Percentiles rank a stretch among this genome's conserved stretches.
Evolutionary conservation across 2,113 vertebrate genomes (phyloP).

Genomic region (Tragelaphus strepsiceros): DNA sequence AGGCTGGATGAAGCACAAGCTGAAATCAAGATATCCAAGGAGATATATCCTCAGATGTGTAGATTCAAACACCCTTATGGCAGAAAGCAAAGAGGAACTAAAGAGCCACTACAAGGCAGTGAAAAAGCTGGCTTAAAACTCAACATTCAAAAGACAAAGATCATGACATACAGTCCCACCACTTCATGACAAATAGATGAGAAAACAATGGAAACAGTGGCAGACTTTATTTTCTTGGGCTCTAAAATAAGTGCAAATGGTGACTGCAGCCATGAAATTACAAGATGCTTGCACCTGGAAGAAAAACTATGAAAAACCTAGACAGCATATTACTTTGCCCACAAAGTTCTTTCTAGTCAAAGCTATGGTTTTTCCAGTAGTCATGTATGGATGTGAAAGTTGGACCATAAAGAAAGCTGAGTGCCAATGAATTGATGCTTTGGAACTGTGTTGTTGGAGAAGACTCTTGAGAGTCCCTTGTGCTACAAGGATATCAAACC

Average conservation of each 20-base stretch:
- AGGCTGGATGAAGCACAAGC: not conserved
- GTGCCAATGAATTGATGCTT: not conserved
- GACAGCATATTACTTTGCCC: not conserved
- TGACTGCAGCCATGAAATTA: not conserved
- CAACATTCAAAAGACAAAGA: not conserved
- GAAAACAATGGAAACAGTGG: not conserved
- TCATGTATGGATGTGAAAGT: not conserved
- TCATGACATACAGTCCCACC: not conserved
- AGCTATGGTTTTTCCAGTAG: not conserved
- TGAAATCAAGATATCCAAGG: not conserved
- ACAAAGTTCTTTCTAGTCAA: not conserved
- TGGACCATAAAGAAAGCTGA: not conserved
- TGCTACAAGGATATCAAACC: not conserved
- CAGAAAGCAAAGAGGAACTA: not conserved
- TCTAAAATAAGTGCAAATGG: not conserved
- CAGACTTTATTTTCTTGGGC: not conserved
- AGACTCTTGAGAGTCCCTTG: not conserved
- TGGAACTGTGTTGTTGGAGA: not conserved
- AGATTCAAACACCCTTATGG: not conserved
- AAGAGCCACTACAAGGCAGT: not conserved
- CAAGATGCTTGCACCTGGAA: not conserved
- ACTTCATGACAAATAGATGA: not conserved
- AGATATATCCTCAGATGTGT: not conserved
- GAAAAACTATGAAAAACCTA: not conserved
- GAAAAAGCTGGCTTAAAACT: not conserved